Base-by-base conservation (phyloP, 1,140 invertebrate genomes). In the Euura lappo region DNA sequence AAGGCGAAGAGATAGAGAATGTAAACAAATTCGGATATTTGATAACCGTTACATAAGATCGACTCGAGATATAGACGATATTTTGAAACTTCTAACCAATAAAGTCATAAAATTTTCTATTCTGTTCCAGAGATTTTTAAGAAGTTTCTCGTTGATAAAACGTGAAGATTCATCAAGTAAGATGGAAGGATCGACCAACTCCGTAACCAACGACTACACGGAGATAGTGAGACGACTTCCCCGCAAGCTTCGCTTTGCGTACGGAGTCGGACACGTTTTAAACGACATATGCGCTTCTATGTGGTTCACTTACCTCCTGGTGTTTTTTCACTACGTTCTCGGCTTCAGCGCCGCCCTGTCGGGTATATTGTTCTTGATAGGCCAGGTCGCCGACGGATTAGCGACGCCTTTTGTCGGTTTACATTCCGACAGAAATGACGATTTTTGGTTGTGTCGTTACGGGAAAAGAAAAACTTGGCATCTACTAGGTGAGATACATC, bases 271-370 rank as follows among this genome's bases (percentile, higher is more conserved):
- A 0, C 97, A 99, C 89, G 92, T 99, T 45, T 88, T 98, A 44
- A 99, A 99, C 87, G 98, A 99, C 89, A 90, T 99, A 5, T 98
- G 96, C 88, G 96, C 97, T 47, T 96, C 96, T 68, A 95, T 99
- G 91, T 99, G 98, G 98, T 99, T 99, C 84, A 97, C 96, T 0
- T 99, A 99, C 87, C 89, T 98, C n/a, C 89, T 99, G 76, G 92
- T 99, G 28, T 99, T 93, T 87, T 94, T 98, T 81, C 94, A 98
- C 83, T 90, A 95, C 80, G 95, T 98, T 2, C 86, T 96, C 45
- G 88, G 91, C 76, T 95, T 98, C 83, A 90, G 90, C 82, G 92
- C 93, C 77, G 87, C 88, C 8, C 88, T 93, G 79, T 92, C 97
- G 2, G 97, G 97, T 45, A 85, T 92, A 66, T 83, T 98, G 71